A percentile compares a stretch with the other conserved stretches of the same genome.
Evolutionary conservation across 2,797 vertebrate genomes (phyloP).

Genomic region (Karalla daura): DNA sequence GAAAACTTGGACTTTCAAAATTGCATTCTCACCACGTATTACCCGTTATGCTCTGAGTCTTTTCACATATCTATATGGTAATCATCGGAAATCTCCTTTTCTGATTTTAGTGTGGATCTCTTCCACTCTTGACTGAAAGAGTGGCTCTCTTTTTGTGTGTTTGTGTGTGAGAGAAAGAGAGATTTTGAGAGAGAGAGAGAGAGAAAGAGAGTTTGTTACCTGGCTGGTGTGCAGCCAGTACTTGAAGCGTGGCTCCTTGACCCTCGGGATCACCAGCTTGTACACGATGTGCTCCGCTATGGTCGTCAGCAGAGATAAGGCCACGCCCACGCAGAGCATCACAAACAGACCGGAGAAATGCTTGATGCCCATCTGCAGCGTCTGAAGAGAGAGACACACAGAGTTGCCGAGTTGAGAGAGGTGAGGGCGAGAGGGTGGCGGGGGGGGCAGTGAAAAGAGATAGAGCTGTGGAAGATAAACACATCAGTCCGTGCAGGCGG

Average conservation of each 20-base stretch:
- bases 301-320: slow-evolving; percentile 94
- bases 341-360: slow-evolving; percentile 98
- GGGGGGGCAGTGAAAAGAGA: not conserved
- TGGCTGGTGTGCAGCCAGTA: slow-evolving; percentile 99
- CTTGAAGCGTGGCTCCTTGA: slow-evolving; percentile 92
- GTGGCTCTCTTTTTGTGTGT: not conserved
- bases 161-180: no score
- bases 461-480: not conserved
- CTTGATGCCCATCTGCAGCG: slow-evolving; percentile 98
- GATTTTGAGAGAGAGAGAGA: no score
- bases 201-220: slow-evolving; percentile 83
- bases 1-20: not conserved
- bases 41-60: not conserved
- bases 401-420: no score
- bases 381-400: slow-evolving; percentile 77
- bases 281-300: slow-evolving; percentile 94
- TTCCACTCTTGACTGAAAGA: not conserved
- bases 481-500: not conserved
- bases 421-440: not conserved
- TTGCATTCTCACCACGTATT: not conserved
- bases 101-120: not conserved
- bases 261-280: slow-evolving; percentile 91
- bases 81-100: not conserved
- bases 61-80: not conserved
- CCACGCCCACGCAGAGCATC: slow-evolving; percentile 94